A percentile compares a stretch with the other conserved stretches of the same genome.
phyloP scores from a whole-genome alignment of 2,888 invertebrate species.

The Halictus ligatus region DNA sequence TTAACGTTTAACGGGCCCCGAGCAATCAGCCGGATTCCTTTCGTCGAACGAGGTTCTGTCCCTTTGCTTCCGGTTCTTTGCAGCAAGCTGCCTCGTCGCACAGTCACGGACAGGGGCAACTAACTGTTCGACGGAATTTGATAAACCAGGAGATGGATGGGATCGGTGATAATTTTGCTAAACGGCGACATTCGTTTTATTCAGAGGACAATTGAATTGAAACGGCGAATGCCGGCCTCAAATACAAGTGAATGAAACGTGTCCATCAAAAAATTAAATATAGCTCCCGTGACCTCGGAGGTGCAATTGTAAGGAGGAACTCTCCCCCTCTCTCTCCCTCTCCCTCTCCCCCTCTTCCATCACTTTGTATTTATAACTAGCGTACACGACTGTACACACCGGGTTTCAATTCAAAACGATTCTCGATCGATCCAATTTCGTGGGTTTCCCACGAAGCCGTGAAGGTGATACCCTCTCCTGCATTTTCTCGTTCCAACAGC shows the following conservation, averaged over 20 bases:
- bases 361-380: constrained; percentile 53
- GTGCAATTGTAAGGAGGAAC: constrained; percentile 58
- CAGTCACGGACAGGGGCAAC: neutral
- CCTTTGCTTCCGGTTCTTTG: neutral
- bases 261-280: constrained; percentile 67
- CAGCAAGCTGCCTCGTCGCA: neutral
- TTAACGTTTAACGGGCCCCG: constrained; percentile 26
- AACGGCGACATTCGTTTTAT: constrained; percentile 43
- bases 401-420: constrained; percentile 63
- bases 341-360: neutral
- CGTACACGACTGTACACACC: constrained; percentile 41
- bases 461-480: constrained; percentile 27
- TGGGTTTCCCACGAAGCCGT: constrained; percentile 43
- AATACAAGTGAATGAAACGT: constrained; percentile 65
- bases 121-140: neutral
- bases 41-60: neutral
- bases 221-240: constrained; percentile 17
- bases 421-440: constrained; percentile 64
- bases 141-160: neutral
- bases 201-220: constrained; percentile 40
- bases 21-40: constrained; percentile 9
- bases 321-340: neutral
- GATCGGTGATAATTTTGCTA: neutral
- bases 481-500: neutral
- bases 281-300: constrained; percentile 42